These are phyloP conservation scores for Scaptomyza flava DNA, from an alignment of 2,888 invertebrate species.

Conservation along the genomic window DNA sequence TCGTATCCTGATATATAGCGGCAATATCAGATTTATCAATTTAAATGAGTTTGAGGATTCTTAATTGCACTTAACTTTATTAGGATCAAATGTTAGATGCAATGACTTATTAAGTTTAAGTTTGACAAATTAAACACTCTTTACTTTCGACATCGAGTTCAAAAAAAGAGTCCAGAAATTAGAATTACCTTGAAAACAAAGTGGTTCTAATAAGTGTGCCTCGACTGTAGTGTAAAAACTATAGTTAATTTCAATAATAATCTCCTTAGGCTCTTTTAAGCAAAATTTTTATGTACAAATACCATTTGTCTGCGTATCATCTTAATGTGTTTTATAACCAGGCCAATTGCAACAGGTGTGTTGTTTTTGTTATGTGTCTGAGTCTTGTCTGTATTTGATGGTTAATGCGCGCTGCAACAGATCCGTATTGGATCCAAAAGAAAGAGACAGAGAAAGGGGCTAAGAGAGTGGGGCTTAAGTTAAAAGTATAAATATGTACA, in stretches of 20 bases:
- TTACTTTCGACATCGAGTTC: too few relatives aligned
- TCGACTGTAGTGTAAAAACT: too few relatives aligned
- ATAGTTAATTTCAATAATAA: background rate
- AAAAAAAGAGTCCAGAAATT: too few relatives aligned
- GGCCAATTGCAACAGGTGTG: conserved; percentile 55
- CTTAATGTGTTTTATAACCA: conserved; percentile 20
- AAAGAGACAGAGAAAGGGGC: background rate
- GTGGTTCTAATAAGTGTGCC: too few relatives aligned
- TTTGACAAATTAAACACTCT: too few relatives aligned
- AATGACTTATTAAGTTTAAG: too few relatives aligned
- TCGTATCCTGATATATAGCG: background rate
- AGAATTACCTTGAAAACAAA: too few relatives aligned
- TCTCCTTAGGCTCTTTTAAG: background rate
- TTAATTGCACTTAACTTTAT: too few relatives aligned
- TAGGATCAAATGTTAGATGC: too few relatives aligned
- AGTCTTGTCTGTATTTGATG: conserved; percentile 30
- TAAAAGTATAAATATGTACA: background rate
- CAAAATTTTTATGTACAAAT: background rate
- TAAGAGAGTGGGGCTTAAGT: background rate
- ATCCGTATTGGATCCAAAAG: background rate
- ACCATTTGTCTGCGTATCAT: conserved; percentile 3
- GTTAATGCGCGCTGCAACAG: conserved; percentile 44
- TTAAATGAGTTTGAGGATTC: too few relatives aligned
- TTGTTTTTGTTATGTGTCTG: conserved; percentile 22
- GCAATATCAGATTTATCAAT: background rate